Conservation (phyloP, 1,140 invertebrate species). For the Myzus persicae region DNA sequence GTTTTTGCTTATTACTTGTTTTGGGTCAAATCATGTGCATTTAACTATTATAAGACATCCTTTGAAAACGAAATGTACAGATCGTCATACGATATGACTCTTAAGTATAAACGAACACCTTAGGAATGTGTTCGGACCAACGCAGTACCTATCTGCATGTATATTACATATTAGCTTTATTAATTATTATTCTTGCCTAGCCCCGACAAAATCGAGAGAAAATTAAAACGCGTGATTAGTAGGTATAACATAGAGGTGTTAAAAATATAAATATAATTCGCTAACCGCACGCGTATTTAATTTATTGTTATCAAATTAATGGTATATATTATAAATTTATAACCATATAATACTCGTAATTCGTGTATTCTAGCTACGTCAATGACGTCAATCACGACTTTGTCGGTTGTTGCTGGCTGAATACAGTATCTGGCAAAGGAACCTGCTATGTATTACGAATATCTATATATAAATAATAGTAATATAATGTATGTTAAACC, state of each 20-base stretch:
- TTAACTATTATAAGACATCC: background rate
- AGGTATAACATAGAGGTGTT: background rate
- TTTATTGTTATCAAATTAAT: conserved; percentile 10
- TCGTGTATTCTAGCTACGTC: background rate
- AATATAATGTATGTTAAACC: background rate
- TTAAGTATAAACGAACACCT: background rate
- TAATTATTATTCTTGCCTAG: background rate
- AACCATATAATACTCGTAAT: background rate
- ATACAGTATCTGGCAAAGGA: background rate
- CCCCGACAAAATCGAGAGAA: background rate
- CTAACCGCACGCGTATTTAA: background rate
- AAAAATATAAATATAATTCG: background rate
- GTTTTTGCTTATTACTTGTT: background rate
- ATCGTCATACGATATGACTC: background rate
- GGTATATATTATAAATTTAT: background rate
- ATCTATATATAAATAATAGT: background rate
- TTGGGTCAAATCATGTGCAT: background rate
- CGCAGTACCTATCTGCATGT: too few species aligned
- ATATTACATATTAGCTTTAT: background rate
- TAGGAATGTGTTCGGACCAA: background rate
- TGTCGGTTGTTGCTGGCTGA: background rate
- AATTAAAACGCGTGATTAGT: background rate
- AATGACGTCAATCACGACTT: background rate
- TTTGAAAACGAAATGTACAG: background rate
- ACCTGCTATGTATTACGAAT: background rate